phyloP scores from a whole-genome alignment of 2,888 invertebrate genomes.

The Bibio marci region DNA sequence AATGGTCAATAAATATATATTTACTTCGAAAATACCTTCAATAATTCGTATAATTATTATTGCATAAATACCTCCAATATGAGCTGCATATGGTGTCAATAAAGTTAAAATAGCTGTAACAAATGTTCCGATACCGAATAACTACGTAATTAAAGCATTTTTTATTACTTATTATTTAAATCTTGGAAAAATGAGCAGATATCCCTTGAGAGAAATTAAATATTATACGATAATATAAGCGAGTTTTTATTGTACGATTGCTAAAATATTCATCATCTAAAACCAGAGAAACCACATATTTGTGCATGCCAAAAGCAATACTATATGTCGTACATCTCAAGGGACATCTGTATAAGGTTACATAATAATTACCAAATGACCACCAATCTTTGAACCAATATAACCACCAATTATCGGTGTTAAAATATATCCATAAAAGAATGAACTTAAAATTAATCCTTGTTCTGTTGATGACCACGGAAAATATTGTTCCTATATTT shows the following conservation, averaged over 20 bases:
- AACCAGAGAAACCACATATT: too few relatives aligned
- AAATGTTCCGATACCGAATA: conserved; percentile 62
- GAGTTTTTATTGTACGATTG: too few relatives aligned
- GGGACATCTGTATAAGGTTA: too few relatives aligned
- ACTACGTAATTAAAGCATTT: conserved; percentile 23
- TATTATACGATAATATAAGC: too few relatives aligned
- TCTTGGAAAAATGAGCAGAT: too few relatives aligned
- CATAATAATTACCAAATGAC: conserved; percentile 55
- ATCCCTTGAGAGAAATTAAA: too few relatives aligned
- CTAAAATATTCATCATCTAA: too few relatives aligned
- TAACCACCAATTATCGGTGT: conserved; percentile 74
- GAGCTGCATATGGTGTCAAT: conserved; percentile 61
- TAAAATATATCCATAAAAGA: conserved; percentile 77
- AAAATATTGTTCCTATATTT: conserved; percentile 48
- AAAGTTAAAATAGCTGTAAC: conserved; percentile 63
- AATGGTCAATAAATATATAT: too few relatives aligned
- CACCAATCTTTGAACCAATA: conserved; percentile 69
- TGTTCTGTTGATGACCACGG: conserved; percentile 63
- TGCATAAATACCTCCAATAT: conserved; percentile 39
- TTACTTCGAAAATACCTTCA: conserved; percentile 50
- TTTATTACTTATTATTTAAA: too few relatives aligned
- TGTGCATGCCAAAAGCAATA: too few relatives aligned
- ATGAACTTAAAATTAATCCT: conserved; percentile 66
- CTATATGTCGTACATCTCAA: too few relatives aligned
- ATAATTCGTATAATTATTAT: conserved; percentile 50